Conservation (phyloP, 2,888 invertebrate genomes). For the Zele albiditarsus region DNA sequence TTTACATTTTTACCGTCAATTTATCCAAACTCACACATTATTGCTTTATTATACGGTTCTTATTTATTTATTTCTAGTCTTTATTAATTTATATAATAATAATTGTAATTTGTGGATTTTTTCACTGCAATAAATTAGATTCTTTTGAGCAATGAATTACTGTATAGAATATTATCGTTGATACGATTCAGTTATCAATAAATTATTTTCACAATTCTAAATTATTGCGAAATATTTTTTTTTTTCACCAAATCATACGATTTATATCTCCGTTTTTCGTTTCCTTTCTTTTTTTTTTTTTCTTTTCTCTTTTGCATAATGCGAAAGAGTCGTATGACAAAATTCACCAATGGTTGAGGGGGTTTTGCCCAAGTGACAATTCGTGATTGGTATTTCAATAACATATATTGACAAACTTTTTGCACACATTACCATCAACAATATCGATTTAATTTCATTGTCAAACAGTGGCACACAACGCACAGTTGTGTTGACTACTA, state of each 20-base stretch:
- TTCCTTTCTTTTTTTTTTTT: neutral
- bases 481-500: constrained; percentile 3
- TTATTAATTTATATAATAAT: too few species aligned
- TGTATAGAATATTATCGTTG: neutral
- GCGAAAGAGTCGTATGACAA: neutral
- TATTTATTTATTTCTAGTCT: too few species aligned
- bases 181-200: neutral
- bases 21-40: too few species aligned
- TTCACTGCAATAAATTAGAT: too few species aligned
- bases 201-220: neutral
- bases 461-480: neutral
- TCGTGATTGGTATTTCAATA: constrained; percentile 10
- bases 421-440: neutral
- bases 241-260: too few species aligned
- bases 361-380: constrained; percentile 11
- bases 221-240: too few species aligned
- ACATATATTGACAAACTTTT: neutral
- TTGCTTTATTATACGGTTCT: too few species aligned
- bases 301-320: constrained; percentile 16
- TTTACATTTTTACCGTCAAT: too few species aligned
- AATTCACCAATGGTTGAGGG: constrained; percentile 21
- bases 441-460: constrained; percentile 18
- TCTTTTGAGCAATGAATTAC: too few species aligned
- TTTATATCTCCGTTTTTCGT: too few species aligned
- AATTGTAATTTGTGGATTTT: too few species aligned